A percentile compares a stretch with the other conserved stretches of the same genome.
Evolutionary conservation across 2,113 vertebrate species (phyloP).

Genomic region (Hiodon alosoides): DNA sequence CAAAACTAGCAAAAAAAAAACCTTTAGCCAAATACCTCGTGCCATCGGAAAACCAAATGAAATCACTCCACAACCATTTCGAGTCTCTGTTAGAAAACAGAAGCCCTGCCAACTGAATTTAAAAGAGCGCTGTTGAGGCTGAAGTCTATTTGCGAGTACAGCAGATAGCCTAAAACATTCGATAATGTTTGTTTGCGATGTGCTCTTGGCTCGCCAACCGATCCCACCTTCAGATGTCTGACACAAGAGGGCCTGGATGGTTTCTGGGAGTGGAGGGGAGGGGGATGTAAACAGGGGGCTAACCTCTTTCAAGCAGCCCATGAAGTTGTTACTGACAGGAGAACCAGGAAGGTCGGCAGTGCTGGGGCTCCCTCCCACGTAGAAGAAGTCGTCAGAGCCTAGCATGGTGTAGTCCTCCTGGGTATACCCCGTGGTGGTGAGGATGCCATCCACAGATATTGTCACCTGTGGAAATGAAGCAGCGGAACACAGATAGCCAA

Average conservation of each 20-base stretch:
- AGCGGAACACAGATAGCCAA: constrained; percentile 75
- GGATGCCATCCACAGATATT: constrained; percentile 96
- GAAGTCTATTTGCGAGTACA: neutral
- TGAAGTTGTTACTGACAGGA: constrained; percentile 98
- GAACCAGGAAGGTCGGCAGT: constrained; percentile 94
- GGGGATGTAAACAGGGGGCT: neutral
- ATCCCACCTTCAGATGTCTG: neutral
- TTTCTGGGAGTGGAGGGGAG: neutral
- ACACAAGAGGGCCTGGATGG: neutral
- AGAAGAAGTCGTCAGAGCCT: constrained; percentile 97
- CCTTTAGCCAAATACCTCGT: neutral
- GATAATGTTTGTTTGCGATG: neutral
- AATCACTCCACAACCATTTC: neutral
- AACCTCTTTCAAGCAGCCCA: constrained; percentile 97
- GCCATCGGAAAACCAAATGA: neutral
- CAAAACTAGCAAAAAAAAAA: no score
- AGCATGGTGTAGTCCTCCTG: constrained; percentile 99
- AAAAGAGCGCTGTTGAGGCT: neutral
- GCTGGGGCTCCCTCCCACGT: constrained; percentile 93
- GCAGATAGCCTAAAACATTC: neutral
- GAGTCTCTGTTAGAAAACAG: neutral
- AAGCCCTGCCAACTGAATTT: neutral
- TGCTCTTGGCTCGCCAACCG: neutral
- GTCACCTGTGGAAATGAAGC: constrained; percentile 81
- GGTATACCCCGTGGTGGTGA: constrained; percentile 95